phyloP scores from a whole-genome alignment of 2,113 vertebrate genomes.

The Murina feae region DNA sequence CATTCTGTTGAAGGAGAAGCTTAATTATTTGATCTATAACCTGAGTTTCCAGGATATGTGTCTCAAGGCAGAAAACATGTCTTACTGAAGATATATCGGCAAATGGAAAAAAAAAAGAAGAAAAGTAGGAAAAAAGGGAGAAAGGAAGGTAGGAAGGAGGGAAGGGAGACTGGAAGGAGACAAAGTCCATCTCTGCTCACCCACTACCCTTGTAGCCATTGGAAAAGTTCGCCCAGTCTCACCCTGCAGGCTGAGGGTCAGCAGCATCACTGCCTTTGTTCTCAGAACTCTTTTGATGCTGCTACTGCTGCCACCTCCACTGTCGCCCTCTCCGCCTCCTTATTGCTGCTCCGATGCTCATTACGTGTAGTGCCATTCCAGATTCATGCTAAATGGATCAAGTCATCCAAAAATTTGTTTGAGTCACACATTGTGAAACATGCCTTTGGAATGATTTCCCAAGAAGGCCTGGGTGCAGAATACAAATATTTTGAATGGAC shows the following conservation, averaged over 20 bases:
- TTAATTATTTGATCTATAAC: slow-evolving; percentile 13
- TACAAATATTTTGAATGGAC: slow-evolving; percentile 71
- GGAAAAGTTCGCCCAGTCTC: background rate
- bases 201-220: background rate
- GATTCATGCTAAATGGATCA: background rate
- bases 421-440: slow-evolving; percentile 11
- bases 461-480: slow-evolving; percentile 56
- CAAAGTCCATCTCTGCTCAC: background rate
- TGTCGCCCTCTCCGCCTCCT: background rate
- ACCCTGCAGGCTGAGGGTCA: background rate
- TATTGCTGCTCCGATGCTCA: background rate
- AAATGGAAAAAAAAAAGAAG: background rate
- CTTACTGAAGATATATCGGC: background rate
- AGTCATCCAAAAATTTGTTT: background rate
- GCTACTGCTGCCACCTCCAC: background rate
- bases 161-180: background rate
- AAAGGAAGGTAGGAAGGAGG: background rate
- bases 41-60: background rate
- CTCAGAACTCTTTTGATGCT: background rate
- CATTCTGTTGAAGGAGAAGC: background rate
- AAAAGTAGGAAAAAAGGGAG: background rate
- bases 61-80: background rate
- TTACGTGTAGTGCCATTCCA: background rate
- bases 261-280: background rate
- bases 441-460: slow-evolving; percentile 56